These are phyloP conservation scores for Sebastiscus tertius DNA, from an alignment of 2,797 vertebrate species.

Conservation along the genomic window DNA sequence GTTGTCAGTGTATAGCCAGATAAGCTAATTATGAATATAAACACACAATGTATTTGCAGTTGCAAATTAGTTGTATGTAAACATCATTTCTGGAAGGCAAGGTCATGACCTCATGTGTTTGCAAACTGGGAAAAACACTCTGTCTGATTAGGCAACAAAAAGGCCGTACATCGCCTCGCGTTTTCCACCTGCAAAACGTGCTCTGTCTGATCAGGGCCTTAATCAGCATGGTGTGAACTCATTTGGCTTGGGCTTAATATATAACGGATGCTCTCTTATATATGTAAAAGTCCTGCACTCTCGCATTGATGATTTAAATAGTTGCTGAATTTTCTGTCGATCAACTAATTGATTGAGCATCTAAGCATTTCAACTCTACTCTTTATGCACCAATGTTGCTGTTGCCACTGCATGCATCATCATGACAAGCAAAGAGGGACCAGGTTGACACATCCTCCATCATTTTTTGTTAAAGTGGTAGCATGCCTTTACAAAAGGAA, in stretches of 20 bases:
- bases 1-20: neutral
- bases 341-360: neutral
- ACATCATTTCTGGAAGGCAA: neutral
- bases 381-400: neutral
- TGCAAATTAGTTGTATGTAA: neutral
- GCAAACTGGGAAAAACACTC: too few species aligned
- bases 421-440: conserved; percentile 23
- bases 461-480: conserved; percentile 1
- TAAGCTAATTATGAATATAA: neutral
- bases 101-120: neutral
- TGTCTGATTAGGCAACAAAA: neutral
- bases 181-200: too few species aligned
- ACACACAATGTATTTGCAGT: neutral
- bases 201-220: too few species aligned
- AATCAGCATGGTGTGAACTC: neutral
- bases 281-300: neutral
- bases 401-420: conserved; percentile 26
- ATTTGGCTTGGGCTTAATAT: accelerated
- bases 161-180: too few species aligned
- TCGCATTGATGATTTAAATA: neutral
- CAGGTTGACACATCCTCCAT: neutral
- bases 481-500: neutral
- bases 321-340: neutral
- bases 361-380: neutral
- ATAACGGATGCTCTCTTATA: neutral